These are phyloP conservation scores for Grapholita molesta DNA, from an alignment of 1,140 invertebrate genomes.

Conservation along the genomic window DNA sequence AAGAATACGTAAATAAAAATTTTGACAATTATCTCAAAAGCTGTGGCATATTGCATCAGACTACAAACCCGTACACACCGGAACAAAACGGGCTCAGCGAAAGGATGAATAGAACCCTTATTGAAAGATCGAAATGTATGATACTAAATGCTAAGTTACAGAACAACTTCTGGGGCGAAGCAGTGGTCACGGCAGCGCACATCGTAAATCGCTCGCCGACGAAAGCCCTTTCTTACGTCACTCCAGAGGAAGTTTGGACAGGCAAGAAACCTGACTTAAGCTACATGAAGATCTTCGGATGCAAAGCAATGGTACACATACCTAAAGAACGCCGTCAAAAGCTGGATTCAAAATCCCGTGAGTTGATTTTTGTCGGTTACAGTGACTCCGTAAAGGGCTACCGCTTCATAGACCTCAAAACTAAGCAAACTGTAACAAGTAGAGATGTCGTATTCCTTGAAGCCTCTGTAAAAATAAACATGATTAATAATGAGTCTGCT, in stretches of 20 bases:
- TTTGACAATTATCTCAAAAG: constrained; percentile 25
- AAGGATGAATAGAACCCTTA: constrained; percentile 49
- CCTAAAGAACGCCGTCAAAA: constrained; percentile 33
- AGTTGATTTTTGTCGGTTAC: constrained; percentile 37
- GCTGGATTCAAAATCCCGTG: constrained; percentile 26
- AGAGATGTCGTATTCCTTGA: constrained; percentile 50
- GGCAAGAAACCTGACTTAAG: constrained; percentile 34
- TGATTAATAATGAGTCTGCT: constrained; percentile 11
- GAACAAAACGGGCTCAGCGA: constrained; percentile 48
- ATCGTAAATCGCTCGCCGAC: constrained; percentile 41
- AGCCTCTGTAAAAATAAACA: constrained; percentile 23
- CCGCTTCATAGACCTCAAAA: constrained; percentile 38
- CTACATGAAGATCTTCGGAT: constrained; percentile 42
- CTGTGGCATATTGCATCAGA: constrained; percentile 33
- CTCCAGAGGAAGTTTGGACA: constrained; percentile 47
- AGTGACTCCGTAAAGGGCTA: constrained; percentile 35
- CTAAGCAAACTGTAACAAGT: constrained; percentile 33
- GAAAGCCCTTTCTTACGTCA: constrained; percentile 22
- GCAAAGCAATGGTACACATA: constrained; percentile 31
- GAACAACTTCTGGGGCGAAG: constrained; percentile 47
- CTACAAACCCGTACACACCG: constrained; percentile 39
- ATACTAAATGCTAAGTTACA: constrained; percentile 24
- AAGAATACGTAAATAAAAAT: constrained; percentile 29
- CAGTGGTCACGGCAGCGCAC: constrained; percentile 40
- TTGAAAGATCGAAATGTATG: constrained; percentile 34